Base-by-base conservation (phyloP, 2,113 vertebrate species). In the Paracanthobrama guichenoti region DNA sequence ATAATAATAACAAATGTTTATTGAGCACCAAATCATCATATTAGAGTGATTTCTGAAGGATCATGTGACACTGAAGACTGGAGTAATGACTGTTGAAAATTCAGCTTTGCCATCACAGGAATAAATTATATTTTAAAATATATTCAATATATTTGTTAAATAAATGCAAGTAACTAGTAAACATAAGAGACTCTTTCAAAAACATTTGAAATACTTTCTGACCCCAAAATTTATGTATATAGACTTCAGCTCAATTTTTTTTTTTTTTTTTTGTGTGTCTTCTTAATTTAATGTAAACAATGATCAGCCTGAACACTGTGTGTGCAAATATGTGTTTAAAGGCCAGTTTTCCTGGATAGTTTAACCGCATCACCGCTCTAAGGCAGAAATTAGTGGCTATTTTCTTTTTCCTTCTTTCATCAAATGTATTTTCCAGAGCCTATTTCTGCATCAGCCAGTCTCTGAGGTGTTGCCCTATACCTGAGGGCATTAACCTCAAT, bases 401-500 rank as follows among this genome's bases (percentile, higher is more conserved):
- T 57, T 57, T 69, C 44, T n/a, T 28, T 20, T 22, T 53, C 60
- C 22, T 53, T 71, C 80, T 69, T n/a, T n/a, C 48, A 50, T 66
- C 42, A 3, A 20, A 31, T 66, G 5, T 46, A 28, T 26, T 71
- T 71, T 26, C 48, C n/a, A 11, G 11, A 69, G 44, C 35, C 44
- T 22, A 28, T 67, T 67, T 69, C 28, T n/a, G 62, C 16, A 69
- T 66, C 60, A 64, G 14, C 39, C 59, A 8, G 20, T 71, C 64
- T 55, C 62, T 31, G 79, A 71, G 22, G 26, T 69, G 28, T 39
- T 69, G 64, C 44, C 28, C 64, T 53, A n/a, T 14, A 55, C 64
- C 79, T 71, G 48, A 81, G 48, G 79, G 64, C 79, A 69, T 81
- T 71, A 81, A 71, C 79, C 79, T 71, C 79, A 81, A 81, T 81